These are phyloP conservation scores for Conopomorpha cramerella DNA, from an alignment of 1,140 invertebrate species.

Conservation along the genomic window DNA sequence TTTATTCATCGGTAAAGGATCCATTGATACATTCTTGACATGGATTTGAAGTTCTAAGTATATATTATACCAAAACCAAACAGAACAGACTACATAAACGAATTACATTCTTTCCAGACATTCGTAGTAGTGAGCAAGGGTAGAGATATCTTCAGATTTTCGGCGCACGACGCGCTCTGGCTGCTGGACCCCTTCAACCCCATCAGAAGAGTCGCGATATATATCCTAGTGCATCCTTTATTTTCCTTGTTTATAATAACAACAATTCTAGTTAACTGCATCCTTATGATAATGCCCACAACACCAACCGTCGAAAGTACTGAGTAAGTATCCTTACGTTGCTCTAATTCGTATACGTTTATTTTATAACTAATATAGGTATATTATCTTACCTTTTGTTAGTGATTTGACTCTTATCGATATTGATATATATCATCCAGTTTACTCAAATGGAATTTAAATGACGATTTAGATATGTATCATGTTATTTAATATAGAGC, in stretches of 20 bases:
- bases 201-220: conserved; percentile 94
- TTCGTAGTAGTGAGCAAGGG: conserved; percentile 98
- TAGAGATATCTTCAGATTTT: conserved; percentile 98
- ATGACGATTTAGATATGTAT: no score
- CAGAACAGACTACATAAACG: no score
- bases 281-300: conserved; percentile 96
- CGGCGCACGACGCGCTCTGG: conserved; percentile 93
- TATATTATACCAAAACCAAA: no score
- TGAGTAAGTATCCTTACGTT: conserved; percentile 79
- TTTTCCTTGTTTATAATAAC: conserved; percentile 98
- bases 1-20: no score
- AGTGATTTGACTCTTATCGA: background rate
- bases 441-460: no score
- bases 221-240: conserved; percentile 95
- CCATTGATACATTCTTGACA: no score
- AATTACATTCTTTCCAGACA: conserved; percentile 75
- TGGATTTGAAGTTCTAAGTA: no score
- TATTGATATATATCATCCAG: no score
- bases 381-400: conserved; percentile 8
- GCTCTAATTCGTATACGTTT: conserved; percentile 7
- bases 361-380: no score
- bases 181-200: conserved; percentile 96
- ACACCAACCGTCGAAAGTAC: conserved; percentile 92
- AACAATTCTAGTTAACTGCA: conserved; percentile 96
- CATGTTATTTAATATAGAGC: no score